Evolutionary conservation across 2,797 vertebrate genomes (phyloP), one percentile per base, ranked within the genome.

Genomic region (Steatocranus sp.): DNA sequence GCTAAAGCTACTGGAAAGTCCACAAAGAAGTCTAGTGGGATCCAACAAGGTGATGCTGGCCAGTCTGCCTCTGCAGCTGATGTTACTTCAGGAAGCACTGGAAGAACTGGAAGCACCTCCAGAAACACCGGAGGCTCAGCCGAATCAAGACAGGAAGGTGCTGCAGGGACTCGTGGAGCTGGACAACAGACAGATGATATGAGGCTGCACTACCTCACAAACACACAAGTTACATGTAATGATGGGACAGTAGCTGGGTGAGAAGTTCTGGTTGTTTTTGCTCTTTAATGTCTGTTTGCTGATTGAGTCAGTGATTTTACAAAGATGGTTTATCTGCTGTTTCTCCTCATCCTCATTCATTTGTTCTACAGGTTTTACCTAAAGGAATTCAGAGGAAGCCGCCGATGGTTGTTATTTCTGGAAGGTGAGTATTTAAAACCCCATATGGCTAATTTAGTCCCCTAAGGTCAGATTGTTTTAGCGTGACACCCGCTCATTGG

Each of bases 311-410:
- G 5, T 2, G 38, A 82, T 61, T 79, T 86, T 8, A 48, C 41
- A 48, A 73, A 51, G 78, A 17, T 78, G 48, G 30, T 83, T 76
- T 76, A 54, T 80, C 61, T 78, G 83, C 2, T 54, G 81, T 66
- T 56, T 83, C 80, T 77, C 63, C 70, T 87, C 79, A 81, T 83
- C 78, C 83, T 78, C 89, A 25, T 90, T 92, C 92, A 89, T 94
- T 94, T 94, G 80, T 93, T 89, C 86, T 73, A 20, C 87, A 97
- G 96, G 83, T 96, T 95, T 92, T 96, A 96, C 93, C 92, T 96
- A 63, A 96, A 96, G 89, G 96, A 96, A 91, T 93, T 95, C 89
- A 97, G 96, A 96, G 93, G 94, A 90, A 97, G 94, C 89, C 97
- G 95, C 83, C 92, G 93, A 87, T 96, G 96, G 95, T 91, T 96